phyloP scores from a whole-genome alignment of 2,888 invertebrate species.

The Hirtodrosophila duncani region DNA sequence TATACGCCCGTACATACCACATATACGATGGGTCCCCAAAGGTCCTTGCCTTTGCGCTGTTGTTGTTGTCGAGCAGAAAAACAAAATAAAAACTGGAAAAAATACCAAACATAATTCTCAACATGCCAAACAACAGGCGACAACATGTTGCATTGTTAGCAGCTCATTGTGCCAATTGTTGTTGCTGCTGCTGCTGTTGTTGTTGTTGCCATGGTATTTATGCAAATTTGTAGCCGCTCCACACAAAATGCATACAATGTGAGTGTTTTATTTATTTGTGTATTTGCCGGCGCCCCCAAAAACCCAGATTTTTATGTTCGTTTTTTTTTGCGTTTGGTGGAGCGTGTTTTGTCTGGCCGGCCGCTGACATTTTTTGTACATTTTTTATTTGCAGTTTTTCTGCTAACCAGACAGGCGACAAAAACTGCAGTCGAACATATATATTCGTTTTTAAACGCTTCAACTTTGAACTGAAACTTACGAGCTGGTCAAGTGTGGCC shows the following conservation, averaged over 20 bases:
- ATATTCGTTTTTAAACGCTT: no score
- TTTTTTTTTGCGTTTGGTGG: no score
- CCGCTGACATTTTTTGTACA: no score
- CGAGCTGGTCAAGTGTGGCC: no score
- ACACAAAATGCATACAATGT: conserved; percentile 50
- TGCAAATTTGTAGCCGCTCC: conserved; percentile 62
- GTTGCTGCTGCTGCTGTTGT: conserved; percentile 11
- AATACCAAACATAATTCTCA: conserved; percentile 72
- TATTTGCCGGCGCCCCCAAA: conserved; percentile 23
- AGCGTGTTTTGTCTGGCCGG: no score
- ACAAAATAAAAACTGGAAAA: conserved; percentile 28
- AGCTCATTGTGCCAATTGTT: conserved; percentile 59
- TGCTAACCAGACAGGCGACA: no score
- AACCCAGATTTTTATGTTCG: conserved; percentile 23
- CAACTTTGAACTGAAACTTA: no score
- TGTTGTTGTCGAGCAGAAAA: conserved; percentile 12
- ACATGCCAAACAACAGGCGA: conserved; percentile 67
- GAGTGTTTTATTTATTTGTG: conserved; percentile 16
- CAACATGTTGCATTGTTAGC: conserved; percentile 73
- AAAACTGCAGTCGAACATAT: no score
- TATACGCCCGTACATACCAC: no score
- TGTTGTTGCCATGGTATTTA: conserved; percentile 64
- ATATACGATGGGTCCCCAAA: no score
- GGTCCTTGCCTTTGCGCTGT: conserved; percentile 7
- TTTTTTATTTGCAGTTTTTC: no score